Percentiles rank a stretch among this genome's conserved stretches.
Evolutionary conservation across 1,140 invertebrate genomes (phyloP).

Genomic region (Tetramorium alpestre): DNA sequence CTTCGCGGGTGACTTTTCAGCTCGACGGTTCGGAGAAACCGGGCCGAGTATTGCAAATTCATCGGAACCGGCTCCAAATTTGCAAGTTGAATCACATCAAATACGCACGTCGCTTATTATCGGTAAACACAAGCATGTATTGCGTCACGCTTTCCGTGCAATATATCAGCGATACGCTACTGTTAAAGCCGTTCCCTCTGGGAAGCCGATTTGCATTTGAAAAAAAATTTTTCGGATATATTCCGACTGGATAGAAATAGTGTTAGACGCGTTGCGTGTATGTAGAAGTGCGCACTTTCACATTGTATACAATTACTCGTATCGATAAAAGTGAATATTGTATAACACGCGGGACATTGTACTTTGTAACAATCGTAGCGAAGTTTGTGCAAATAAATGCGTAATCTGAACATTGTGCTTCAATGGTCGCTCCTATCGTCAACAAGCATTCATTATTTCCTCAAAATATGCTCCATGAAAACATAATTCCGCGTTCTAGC

Average conservation of each 20-base stretch:
- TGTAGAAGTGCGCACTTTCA: not conserved
- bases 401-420: no score
- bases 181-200: not conserved
- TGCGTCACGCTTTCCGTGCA: slow-evolving; percentile 13
- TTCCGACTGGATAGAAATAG: not conserved
- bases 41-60: slow-evolving; percentile 71
- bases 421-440: no score
- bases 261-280: not conserved
- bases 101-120: slow-evolving; percentile 34
- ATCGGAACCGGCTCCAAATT: slow-evolving; percentile 76
- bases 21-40: not conserved
- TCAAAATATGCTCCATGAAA: no score
- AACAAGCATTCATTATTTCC: no score
- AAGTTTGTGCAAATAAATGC: no score
- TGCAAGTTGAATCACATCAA: slow-evolving; percentile 48
- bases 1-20: slow-evolving; percentile 34
- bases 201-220: not conserved
- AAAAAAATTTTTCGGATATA: not conserved
- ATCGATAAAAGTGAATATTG: not conserved
- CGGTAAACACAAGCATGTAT: not conserved
- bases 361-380: no score
- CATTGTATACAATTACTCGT: not conserved
- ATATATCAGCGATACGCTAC: not conserved
- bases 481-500: no score
- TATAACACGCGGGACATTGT: no score